Evolutionary conservation across 1,140 invertebrate genomes (phyloP).

Genomic region (Drepana arcuata): DNA sequence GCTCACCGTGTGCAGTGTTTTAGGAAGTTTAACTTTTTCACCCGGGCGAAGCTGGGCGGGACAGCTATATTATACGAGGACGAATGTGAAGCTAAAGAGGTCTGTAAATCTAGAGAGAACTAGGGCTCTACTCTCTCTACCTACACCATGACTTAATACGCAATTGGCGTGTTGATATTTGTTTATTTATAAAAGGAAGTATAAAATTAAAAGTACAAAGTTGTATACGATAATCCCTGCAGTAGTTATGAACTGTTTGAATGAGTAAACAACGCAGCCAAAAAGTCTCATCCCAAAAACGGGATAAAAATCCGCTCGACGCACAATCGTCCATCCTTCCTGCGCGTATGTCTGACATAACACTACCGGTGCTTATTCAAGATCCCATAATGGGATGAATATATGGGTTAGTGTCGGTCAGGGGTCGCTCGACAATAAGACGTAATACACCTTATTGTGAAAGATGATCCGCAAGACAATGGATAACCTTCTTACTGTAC

Average conservation of each 20-base stretch:
- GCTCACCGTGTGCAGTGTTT: no score
- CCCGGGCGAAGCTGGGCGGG: no score
- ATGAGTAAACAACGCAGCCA: neutral
- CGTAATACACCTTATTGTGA: conserved; percentile 28
- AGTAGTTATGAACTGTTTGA: neutral
- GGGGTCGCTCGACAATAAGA: conserved; percentile 41
- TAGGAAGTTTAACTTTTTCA: no score
- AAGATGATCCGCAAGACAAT: no score
- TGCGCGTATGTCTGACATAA: conserved; percentile 18
- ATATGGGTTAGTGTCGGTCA: conserved; percentile 58
- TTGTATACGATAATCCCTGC: neutral
- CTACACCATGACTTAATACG: no score
- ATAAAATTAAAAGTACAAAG: neutral
- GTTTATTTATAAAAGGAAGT: neutral
- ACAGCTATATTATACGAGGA: no score
- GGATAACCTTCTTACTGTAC: no score
- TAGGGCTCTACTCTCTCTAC: no score
- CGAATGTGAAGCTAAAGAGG: no score
- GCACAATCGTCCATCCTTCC: neutral
- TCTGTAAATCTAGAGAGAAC: no score
- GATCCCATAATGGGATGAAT: conserved; percentile 56
- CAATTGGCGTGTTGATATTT: neutral
- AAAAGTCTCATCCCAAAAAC: neutral
- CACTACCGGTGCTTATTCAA: conserved; percentile 37
- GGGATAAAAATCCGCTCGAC: neutral